A percentile compares a stretch with the other conserved stretches of the same genome.
Conservation (phyloP, 2,888 invertebrate genomes). For the Yponomeuta malinellus region DNA sequence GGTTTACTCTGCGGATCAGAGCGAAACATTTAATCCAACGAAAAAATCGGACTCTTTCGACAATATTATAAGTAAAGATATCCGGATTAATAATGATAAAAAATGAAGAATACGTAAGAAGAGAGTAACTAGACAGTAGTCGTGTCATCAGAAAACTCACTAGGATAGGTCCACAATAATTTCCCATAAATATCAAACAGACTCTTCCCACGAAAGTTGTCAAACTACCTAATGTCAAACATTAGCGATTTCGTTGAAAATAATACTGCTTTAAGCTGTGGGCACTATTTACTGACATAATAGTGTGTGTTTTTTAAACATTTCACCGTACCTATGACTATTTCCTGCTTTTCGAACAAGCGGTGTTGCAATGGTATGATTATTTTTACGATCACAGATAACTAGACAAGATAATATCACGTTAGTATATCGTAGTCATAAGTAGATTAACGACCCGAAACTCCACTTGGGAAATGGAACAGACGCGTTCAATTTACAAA, state of each 20-base stretch:
- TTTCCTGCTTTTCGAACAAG: background rate
- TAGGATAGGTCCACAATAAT: background rate
- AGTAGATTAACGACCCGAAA: background rate
- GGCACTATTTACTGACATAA: background rate
- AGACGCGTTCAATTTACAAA: constrained; percentile 17
- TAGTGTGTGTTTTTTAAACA: constrained; percentile 7
- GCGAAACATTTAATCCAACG: too few species aligned
- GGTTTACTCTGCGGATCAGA: too few species aligned
- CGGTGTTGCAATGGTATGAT: background rate
- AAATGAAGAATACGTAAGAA: too few species aligned
- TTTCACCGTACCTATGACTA: background rate
- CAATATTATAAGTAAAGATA: too few species aligned
- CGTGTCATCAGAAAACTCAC: too few species aligned
- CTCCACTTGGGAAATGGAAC: constrained; percentile 2
- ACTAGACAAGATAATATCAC: background rate
- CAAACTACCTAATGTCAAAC: background rate
- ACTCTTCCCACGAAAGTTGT: background rate
- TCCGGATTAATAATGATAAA: too few species aligned
- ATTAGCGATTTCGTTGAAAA: background rate
- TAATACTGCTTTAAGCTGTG: background rate
- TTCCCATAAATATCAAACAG: background rate
- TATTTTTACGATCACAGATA: background rate
- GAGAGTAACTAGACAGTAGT: too few species aligned
- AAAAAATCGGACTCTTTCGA: too few species aligned
- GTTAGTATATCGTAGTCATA: background rate